These are phyloP conservation scores for Nerophis lumbriciformis DNA, from an alignment of 2,113 vertebrate genomes.

Conservation along the genomic window DNA sequence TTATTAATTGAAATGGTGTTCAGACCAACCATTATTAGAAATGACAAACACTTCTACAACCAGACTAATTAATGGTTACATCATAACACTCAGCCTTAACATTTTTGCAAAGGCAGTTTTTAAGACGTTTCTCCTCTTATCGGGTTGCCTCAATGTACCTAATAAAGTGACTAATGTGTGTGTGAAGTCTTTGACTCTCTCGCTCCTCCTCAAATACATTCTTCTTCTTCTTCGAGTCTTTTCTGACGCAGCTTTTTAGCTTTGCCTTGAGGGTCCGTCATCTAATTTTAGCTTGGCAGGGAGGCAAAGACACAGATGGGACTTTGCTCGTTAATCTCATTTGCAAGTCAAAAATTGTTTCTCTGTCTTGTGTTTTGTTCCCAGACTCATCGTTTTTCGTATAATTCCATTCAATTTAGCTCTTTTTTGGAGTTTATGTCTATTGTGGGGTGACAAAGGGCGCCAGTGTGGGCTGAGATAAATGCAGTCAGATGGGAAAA, in stretches of 20 bases:
- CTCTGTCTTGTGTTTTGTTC: not conserved
- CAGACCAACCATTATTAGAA: too few relatives aligned
- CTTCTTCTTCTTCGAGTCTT: not conserved
- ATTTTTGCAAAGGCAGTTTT: too few relatives aligned
- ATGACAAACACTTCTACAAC: too few relatives aligned
- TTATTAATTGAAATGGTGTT: too few relatives aligned
- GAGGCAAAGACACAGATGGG: constrained; percentile 7
- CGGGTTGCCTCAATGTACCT: too few relatives aligned
- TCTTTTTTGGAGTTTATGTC: not conserved
- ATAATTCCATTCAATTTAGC: not conserved
- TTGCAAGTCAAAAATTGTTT: constrained; percentile 2
- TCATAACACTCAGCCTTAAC: too few relatives aligned
- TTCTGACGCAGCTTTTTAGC: constrained; percentile 7
- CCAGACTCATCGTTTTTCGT: not conserved
- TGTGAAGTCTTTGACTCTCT: not conserved
- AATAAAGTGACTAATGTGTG: too few relatives aligned
- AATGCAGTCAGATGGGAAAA: constrained; percentile 1
- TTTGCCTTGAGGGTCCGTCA: not conserved
- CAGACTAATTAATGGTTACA: too few relatives aligned
- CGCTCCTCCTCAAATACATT: not conserved
- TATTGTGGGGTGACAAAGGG: constrained; percentile 1
- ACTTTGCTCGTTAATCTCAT: not conserved
- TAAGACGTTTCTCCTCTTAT: too few relatives aligned
- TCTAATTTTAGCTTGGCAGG: constrained; percentile 4
- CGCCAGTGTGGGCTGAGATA: not conserved